Percentiles rank a stretch among this genome's conserved stretches.
Conservation (phyloP, 1,140 invertebrate genomes). For the Drosophila truncata region DNA sequence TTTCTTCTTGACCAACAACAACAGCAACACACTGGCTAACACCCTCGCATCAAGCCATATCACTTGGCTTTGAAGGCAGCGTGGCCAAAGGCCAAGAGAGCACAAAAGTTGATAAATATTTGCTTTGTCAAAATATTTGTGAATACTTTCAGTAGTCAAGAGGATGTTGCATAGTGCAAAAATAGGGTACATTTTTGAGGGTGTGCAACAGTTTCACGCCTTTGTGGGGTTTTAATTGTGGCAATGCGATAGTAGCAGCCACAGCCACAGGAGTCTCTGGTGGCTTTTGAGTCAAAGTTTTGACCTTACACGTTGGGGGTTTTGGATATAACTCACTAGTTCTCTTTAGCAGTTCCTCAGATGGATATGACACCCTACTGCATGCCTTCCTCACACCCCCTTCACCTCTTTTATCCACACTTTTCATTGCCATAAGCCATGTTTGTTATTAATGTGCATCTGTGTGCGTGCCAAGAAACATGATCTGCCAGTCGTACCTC, state of each 20-base stretch:
- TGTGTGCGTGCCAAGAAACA: constrained; percentile 58
- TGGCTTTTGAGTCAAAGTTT: constrained; percentile 49
- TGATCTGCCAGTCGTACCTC: constrained; percentile 28
- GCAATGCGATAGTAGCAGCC: constrained; percentile 38
- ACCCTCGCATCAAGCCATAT: constrained; percentile 17
- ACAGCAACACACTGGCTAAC: constrained; percentile 22
- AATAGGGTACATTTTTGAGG: not conserved
- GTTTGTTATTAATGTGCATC: constrained; percentile 71
- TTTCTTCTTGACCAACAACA: constrained; percentile 46
- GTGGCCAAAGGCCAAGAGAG: constrained; percentile 65
- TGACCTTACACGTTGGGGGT: constrained; percentile 7
- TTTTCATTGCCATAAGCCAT: constrained; percentile 60
- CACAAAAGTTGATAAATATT: constrained; percentile 77
- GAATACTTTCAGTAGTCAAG: constrained; percentile 52
- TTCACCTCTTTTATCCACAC: constrained; percentile 17
- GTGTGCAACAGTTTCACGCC: constrained; percentile 52
- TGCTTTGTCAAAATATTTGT: constrained; percentile 77
- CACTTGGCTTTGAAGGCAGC: constrained; percentile 46
- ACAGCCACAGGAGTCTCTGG: constrained; percentile 20
- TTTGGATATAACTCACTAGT: no score
- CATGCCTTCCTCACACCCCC: not conserved
- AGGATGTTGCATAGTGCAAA: constrained; percentile 2
- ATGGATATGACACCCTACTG: not conserved
- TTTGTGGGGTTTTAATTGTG: constrained; percentile 68
- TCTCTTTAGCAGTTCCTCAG: not conserved